These are phyloP conservation scores for Charaxes varanes DNA, from an alignment of 1,140 invertebrate species.

Conservation along the genomic window DNA sequence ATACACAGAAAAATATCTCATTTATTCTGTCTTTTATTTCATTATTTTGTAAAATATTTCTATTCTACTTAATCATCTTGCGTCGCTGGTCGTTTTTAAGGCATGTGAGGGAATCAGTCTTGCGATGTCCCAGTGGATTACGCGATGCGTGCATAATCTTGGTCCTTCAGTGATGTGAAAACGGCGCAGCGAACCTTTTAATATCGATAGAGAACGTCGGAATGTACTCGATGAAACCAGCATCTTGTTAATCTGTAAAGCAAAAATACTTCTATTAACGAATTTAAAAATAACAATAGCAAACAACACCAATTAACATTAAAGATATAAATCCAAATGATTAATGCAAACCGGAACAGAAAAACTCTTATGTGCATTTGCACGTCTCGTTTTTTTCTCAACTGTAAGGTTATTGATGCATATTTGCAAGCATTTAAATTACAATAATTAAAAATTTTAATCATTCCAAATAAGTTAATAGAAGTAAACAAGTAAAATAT, in stretches of 20 bases:
- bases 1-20: conserved; percentile 30
- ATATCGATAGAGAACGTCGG: conserved; percentile 15
- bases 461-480: too few species aligned
- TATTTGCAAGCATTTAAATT: too few species aligned
- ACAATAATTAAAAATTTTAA: too few species aligned
- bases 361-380: too few species aligned
- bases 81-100: conserved; percentile 49
- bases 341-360: too few species aligned
- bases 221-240: conserved; percentile 35
- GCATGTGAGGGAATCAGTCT: conserved; percentile 54
- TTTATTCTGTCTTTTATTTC: conserved; percentile 17
- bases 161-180: conserved; percentile 15
- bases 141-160: conserved; percentile 37
- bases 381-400: too few species aligned
- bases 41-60: conserved; percentile 23
- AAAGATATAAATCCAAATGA: too few species aligned
- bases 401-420: too few species aligned
- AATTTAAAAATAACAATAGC: not conserved
- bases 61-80: conserved; percentile 46
- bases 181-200: conserved; percentile 15
- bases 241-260: conserved; percentile 59
- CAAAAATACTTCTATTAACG: conserved; percentile 18
- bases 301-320: too few species aligned
- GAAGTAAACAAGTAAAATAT: too few species aligned
- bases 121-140: conserved; percentile 27